Base-by-base conservation (phyloP, 2,888 invertebrate species). In the Frankliniella fusca region DNA sequence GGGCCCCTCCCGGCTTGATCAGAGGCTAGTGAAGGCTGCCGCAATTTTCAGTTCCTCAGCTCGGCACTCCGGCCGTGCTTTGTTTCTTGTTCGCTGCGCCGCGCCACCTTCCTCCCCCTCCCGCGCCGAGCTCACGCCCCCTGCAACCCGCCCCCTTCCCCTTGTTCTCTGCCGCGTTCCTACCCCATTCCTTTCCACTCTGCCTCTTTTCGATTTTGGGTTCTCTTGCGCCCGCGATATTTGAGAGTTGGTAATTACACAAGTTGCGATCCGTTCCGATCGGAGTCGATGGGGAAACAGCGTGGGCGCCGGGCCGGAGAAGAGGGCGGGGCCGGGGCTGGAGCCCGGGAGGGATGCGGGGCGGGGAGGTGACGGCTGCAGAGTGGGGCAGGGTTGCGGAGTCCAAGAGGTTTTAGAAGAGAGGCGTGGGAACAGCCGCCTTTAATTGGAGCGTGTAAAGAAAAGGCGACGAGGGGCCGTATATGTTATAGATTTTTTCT, bases 251-350 rank as follows among this genome's bases (percentile, higher is more conserved):
- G 70, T 70, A 70, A 70, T 70, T 70, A 70, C 70, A 70, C n/a
- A 70, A 70, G 70, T 70, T 70, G 70, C 70, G 70, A 70, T 70
- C 70, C 70, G 70, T 20, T 70, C 23, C 70, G 70, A 70, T 70
- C 38, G 38, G 38, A 38, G 38, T 38, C 38, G 38, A 38, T 38
- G 38, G 38, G 5, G 38, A 38, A 38, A 38, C 38, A 38, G 38
- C 38, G n/a, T n/a, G 15, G 20, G 54, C 12, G 54, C 20, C 54
- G 5, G 54, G 54, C 54, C 18, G 54, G 18, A 20, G n/a, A n/a
- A n/a, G n/a, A n/a, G n/a, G n/a, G n/a, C 54, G 54, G 15, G 18
- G 54, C 12, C 5, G 54, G 18, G 54, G 12, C 1, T 54, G 18
- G 54, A n/a, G n/a, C n/a, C n/a, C n/a, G n/a, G n/a, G n/a, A n/a